Evolutionary conservation across 2,797 vertebrate species (phyloP), one percentile per base, ranked within the genome.

Genomic region (Acrossocheilus fasciatus): DNA sequence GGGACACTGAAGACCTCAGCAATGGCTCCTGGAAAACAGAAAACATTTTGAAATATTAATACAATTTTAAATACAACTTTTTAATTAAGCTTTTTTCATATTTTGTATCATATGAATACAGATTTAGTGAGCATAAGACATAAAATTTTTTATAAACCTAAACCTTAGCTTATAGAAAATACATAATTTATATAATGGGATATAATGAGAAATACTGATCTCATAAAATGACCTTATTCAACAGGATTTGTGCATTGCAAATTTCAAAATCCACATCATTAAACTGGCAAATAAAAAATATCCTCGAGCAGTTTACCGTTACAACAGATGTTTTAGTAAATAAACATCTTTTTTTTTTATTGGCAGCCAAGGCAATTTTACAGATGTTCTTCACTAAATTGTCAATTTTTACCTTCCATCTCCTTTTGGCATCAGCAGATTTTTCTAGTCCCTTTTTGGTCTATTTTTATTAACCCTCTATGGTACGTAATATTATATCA

Each of bases 251-350:
- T 69, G 6, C 26, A 39, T 34, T 45, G 43, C 6, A 52, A 36
- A 43, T 62, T 41, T 20, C 7, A 64, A 80, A 30, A 18, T 73
- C 17, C 68, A 41, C 69, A 43, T 54, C 1, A 34, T 62, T 73
- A 83, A 74, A 83, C n/a, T 72, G 36, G 36, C 5, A 82, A 57
- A 68, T 18, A 43, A 14, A 39, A 45, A 45, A 43, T 2, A 69
- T 69, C 9, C 8, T 18, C 43, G 34, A 54, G n/a, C 15, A 41
- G 66, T 69, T 54, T 5, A 82, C 30, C 10, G 12, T 43, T 72
- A 30, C 34, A 59, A 57, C n/a, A 72, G 68, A 73, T 45, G 52
- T n/a, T 74, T 52, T 80, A 64, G 74, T 57, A 73, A 73, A 64
- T 26, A 26, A 52, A 39, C 30, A 70, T 14, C 0, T 9, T 10